Evolutionary conservation across 92 coral and sea anemone species (phyloP).

Genomic region (Plumapathes pennacea): DNA sequence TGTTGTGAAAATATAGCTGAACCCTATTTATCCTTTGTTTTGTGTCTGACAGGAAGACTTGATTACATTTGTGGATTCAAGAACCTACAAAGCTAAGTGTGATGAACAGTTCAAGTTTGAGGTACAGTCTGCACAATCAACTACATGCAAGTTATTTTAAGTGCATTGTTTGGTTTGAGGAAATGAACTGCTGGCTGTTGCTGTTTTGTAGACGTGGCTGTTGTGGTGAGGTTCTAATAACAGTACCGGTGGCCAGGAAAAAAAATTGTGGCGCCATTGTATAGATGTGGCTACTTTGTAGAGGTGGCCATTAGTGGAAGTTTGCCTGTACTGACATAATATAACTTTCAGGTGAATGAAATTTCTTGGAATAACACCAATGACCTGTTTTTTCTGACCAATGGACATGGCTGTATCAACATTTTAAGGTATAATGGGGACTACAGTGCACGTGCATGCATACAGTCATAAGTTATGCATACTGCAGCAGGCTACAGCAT

Average conservation of each 20-base stretch:
- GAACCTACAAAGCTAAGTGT: slow-evolving; percentile 84
- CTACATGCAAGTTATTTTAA: not conserved
- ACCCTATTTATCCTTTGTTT: not conserved
- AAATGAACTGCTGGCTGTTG: no score
- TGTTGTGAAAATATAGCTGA: not conserved
- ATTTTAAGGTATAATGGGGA: slow-evolving; percentile 68
- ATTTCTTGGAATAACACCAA: slow-evolving; percentile 98
- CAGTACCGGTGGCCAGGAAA: not conserved
- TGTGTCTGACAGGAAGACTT: slow-evolving; percentile 76
- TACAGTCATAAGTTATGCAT: no score
- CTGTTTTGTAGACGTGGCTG: no score
- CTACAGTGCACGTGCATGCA: no score
- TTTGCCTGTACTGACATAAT: not conserved
- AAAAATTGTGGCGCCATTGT: no score
- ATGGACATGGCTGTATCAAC: slow-evolving; percentile 98
- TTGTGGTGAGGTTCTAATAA: no score
- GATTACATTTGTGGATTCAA: slow-evolving; percentile 94
- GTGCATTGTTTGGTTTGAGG: not conserved
- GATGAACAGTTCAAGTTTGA: slow-evolving; percentile 99
- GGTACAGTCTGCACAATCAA: slow-evolving; percentile 19
- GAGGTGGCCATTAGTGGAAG: not conserved
- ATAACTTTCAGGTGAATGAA: slow-evolving; percentile 78
- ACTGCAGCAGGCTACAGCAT: no score
- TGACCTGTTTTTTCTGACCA: slow-evolving; percentile 87
- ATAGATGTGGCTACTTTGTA: no score